These are phyloP conservation scores for Epinotia demarniana DNA, from an alignment of 2,888 invertebrate species.

Conservation along the genomic window DNA sequence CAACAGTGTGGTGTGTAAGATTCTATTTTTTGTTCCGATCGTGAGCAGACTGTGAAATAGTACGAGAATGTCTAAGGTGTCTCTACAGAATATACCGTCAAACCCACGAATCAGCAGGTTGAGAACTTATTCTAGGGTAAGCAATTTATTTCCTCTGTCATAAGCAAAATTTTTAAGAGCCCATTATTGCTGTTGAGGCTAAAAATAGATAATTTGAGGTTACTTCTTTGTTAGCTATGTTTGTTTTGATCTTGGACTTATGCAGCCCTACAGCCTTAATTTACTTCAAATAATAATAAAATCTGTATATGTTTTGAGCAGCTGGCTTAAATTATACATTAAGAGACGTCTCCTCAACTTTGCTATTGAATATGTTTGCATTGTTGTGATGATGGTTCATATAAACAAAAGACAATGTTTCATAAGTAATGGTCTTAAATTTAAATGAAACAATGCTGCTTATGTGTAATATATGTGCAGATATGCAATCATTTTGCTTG, in stretches of 20 bases:
- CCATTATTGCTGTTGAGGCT: slow-evolving; percentile 24
- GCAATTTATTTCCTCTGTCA: slow-evolving; percentile 47
- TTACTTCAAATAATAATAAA: slow-evolving; percentile 9
- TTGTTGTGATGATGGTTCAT: not conserved
- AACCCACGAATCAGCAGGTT: slow-evolving; percentile 79
- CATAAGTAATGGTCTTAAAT: not conserved
- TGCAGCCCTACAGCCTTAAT: slow-evolving; percentile 33
- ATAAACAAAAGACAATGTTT: slow-evolving; percentile 8
- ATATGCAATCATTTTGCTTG: not conserved
- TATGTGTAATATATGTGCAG: not conserved
- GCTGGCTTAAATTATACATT: slow-evolving; percentile 7
- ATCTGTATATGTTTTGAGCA: not conserved
- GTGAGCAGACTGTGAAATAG: slow-evolving; percentile 54
- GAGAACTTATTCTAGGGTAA: slow-evolving; percentile 80
- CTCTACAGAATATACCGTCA: slow-evolving; percentile 79
- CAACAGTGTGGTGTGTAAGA: slow-evolving; percentile 63
- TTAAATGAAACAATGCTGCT: not conserved
- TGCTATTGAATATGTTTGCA: slow-evolving; percentile 5
- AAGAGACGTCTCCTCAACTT: not conserved
- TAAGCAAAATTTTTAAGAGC: slow-evolving; percentile 7
- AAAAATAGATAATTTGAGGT: slow-evolving; percentile 46
- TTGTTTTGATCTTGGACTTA: slow-evolving; percentile 40
- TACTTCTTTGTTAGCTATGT: slow-evolving; percentile 43
- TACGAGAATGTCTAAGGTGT: slow-evolving; percentile 78
- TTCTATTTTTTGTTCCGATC: slow-evolving; percentile 63